Evolutionary conservation across 2,113 vertebrate species (phyloP), one percentile per base, ranked within the genome.

Genomic region (Vicugna pacos): DNA sequence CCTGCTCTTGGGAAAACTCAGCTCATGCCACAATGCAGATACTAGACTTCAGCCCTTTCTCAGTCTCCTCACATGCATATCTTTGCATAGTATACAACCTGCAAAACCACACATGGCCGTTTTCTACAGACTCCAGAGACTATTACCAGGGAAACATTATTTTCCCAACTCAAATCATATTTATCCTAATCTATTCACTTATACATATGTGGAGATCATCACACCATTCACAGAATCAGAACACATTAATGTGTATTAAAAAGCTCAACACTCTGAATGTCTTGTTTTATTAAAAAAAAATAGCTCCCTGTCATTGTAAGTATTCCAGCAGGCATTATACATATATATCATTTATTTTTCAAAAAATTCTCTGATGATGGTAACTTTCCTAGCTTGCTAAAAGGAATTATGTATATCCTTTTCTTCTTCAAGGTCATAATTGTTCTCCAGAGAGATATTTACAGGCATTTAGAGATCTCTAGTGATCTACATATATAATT

Each of bases 381-480:
- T 65, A 85, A 77, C 26, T 87, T 95, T 93, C 56, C 64, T 56
- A 56, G 32, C 12, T 80, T 75, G 46, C 32, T 58, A 76, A 94
- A 84, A 35, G 3, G 77, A 70, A 89, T 85, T 81, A 12, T 65
- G 9, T 32, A 38, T 24, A 60, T 48, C 65, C 6, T 64, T 95
- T 82, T 86, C 62, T 95, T 50, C 54, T 32, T 60, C 14, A 50
- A 87, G 46, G 11, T 30, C 16, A 38, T 50, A 93, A 26, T 19
- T 93, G 8, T 62, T 75, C 15, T 69, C 24, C 26, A 38, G 69
- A 69, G 81, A 89, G 35, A 52, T 20, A 70, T n/a, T 90, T 91
- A 54, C 17, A 93, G 16, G 6, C 42, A 82, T 67, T 12, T 54
- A 77, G 62, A 88, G 6, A 86, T 84, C 38, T 90, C 32, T 60